Base-by-base conservation (phyloP, 1,140 invertebrate genomes). In the Mycetomoellerius zeteki region DNA sequence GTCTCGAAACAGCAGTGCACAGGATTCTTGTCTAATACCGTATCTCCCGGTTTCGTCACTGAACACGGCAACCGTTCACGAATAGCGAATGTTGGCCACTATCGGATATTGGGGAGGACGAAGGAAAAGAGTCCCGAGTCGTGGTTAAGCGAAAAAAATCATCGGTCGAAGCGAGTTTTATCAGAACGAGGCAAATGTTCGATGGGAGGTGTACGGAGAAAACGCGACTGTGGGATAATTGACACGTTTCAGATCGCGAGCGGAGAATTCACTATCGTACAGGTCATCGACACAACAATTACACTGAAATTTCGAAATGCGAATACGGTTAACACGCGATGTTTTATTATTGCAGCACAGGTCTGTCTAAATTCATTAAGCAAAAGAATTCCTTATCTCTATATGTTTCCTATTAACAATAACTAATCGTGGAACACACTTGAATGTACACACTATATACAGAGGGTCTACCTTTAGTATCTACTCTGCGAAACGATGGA, bases 21-120 rank as follows among this genome's bases (percentile, higher is more conserved):
- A 62, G 64, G 62, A 90, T 90, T 90, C 89, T 62, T 89, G 69
- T 90, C 88, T 90, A 90, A 90, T 90, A 90, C 88, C 54, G 75
- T 89, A 88, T 90, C 85, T 81, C 73, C 27, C 24, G 50, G 27
- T 90, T 90, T 90, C 89, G 76, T 90, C 86, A 88, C 58, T 82
- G 58, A 88, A 71, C 71, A 56, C 52, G 33, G 54, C 80, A 47
- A 50, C 52, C 64, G 30, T 85, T 65, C 54, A 19, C 82, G 69
- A 87, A 69, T 62, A 19, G 54, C 64, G 82, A 24, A 47, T 50
- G 43, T 16, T 16, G 33, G 21, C 72, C 56, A 73, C 72, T 50
- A 12, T 52, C 69, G 21, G 54, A 71, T 75, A 43, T 27, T 21
- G 14, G 50, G 24, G 47, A 27, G 24, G 64, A 12, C 24, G 43